Base-by-base conservation (phyloP, 2,797 vertebrate genomes). In the Melanitta fusca region DNA sequence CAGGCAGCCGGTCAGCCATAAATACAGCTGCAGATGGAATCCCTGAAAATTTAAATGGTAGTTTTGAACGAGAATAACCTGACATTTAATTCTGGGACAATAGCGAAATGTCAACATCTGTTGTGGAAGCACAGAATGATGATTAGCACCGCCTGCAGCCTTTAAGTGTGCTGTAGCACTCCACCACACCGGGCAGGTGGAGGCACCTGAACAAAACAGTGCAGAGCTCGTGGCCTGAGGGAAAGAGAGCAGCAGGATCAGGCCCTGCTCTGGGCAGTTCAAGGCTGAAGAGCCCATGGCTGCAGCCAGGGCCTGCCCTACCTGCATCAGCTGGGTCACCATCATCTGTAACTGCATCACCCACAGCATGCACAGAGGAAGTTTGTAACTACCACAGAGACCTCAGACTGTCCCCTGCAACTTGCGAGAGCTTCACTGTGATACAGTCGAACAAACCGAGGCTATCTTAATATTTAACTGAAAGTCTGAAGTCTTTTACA, bases 41-140 rank as follows among this genome's bases (percentile, higher is more conserved):
- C 91, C 94, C 94, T 86, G 92, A 84, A 85, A 85, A 85, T 54
- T 86, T 64, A 88, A 95, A 64, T 14, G 83, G 73, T 89, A 89
- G 88, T 85, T 97, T 75, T 91, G 73, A 96, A 96, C 5, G 71
- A 85, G 95, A 98, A 97, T 97, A 97, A 97, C 96, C 97, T 98
- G 97, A 97, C 97, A 98, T 98, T 98, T 98, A 79, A 78, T 97
- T 97, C 94, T 86, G 79, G 94, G 92, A 97, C 93, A 97, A 94
- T 53, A 92, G 80, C 49, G 89, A 97, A 98, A 98, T 97, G 94
- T 97, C 98, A 98, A 94, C 97, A 98, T 97, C 97, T 98, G 97
- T 61, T 95, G 75, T 75, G 66, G 96, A 92, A 97, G 88, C 51
- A 60, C 21, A 91, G 89, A 88, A 80, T 90, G 93, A 96, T 54